These are phyloP conservation scores for Stegana nigrithorax DNA, from an alignment of 2,888 invertebrate genomes.

Conservation along the genomic window DNA sequence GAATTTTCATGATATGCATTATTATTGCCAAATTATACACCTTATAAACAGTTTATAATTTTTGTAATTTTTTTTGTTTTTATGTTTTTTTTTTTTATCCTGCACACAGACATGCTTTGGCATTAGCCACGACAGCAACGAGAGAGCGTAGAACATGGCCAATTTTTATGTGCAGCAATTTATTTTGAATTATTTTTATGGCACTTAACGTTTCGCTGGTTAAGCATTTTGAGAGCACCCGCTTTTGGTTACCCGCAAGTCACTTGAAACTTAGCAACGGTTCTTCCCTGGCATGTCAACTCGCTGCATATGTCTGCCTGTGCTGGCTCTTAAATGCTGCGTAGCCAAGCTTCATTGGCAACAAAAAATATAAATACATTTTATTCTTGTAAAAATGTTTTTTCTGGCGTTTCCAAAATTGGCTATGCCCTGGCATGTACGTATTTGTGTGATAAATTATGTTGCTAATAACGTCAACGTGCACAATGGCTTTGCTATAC, in stretches of 20 bases:
- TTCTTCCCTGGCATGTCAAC: not conserved
- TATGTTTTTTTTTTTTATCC: conserved; percentile 23
- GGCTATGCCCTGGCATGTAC: not conserved
- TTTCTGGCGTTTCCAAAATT: not conserved
- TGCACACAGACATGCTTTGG: not conserved
- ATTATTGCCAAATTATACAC: conserved; percentile 68
- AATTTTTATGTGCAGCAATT: conserved; percentile 68
- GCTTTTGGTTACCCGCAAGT: not conserved
- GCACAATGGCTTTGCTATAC: not conserved
- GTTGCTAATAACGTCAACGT: conserved; percentile 5
- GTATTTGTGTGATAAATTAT: conserved; percentile 12
- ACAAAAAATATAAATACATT: not conserved
- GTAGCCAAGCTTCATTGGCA: not conserved
- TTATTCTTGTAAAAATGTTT: not conserved
- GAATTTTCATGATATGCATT: conserved; percentile 67
- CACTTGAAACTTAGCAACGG: not conserved
- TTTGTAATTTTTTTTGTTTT: too few species aligned
- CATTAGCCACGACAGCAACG: conserved; percentile 10
- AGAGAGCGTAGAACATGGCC: conserved; percentile 34
- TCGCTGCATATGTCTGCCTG: not conserved
- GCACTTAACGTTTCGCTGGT: conserved; percentile 63
- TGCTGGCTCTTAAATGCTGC: not conserved
- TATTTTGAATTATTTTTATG: conserved; percentile 70
- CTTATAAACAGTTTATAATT: conserved; percentile 56
- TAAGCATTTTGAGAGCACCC: conserved; percentile 41